Evolutionary conservation across 37 sponge, comb jelly and placozoan species (phyloP), one percentile per base, ranked within the genome.

Genomic region (Spongilla lacustris): DNA sequence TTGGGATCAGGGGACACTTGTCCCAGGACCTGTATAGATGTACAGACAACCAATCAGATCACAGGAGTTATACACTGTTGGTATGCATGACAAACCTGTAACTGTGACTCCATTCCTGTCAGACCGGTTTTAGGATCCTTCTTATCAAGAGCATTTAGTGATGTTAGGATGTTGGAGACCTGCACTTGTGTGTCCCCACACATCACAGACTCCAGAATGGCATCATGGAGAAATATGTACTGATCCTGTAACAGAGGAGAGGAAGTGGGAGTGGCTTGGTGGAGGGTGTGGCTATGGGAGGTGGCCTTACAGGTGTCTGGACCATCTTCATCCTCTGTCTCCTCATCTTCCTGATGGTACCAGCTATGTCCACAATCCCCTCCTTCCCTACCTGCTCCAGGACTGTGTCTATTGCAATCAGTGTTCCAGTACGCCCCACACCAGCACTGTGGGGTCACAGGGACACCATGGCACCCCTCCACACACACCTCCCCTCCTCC

Each of bases 341-440:
- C 74, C 94, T 89, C 81, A 90, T 77, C 28, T 74, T 83, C 71
- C 49, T 68, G 30, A 93, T 84, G 32, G 83, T 78, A 6, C 73
- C 71, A 29, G 71, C 37, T 14, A 93, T 75, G 81, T 93, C 90
- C 24, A 93, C 80, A 1, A 67, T 24, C 31, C 77, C 46, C 70
- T 93, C 90, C 4, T 32, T 71, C 21, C 81, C 83, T 12, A 86
- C 83, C 78, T 93, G 90, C 9, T 90, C 80, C 83, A 93, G 81
- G 17, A 73, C 82, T 17, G 69, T 81, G 82, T 93, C 90, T 0
- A 93, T 85, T 19, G 88, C 70, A 22, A 93, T 88, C 72, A 91
- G 84, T 32, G 89, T 85, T n/a, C 95, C 95, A 67, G 91, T 91
- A 23, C 95, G 88, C 26, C 95, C 95, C 37, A 91, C 91, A 58